phyloP scores from a whole-genome alignment of 2,113 vertebrate species.

The Mormoops blainvillei region DNA sequence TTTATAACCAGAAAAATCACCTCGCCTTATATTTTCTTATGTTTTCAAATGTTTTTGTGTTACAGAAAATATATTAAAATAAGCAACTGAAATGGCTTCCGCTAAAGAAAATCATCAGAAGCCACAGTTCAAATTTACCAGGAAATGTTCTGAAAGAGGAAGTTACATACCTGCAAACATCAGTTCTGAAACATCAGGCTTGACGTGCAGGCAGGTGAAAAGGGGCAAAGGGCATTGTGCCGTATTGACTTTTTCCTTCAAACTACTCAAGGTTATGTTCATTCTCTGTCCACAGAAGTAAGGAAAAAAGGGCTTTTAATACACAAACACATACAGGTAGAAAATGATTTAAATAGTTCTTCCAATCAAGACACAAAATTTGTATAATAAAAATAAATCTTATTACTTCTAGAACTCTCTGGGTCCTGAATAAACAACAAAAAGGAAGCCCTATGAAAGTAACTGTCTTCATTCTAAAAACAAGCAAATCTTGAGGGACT shows the following conservation, averaged over 20 bases:
- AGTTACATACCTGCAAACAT: conserved; percentile 93
- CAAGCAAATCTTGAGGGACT: background rate
- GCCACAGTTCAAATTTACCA: background rate
- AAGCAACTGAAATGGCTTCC: background rate
- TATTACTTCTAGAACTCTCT: background rate
- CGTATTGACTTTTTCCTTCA: conserved; percentile 89
- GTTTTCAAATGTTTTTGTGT: background rate
- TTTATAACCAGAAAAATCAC: background rate
- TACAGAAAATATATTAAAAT: background rate
- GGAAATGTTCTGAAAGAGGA: background rate
- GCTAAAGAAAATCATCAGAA: background rate
- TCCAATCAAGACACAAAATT: background rate
- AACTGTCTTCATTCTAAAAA: background rate
- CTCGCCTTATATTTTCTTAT: background rate
- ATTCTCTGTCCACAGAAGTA: conserved; percentile 86
- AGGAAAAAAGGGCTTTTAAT: background rate
- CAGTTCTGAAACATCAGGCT: conserved; percentile 97
- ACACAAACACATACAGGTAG: background rate
- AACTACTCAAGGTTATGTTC: conserved; percentile 88
- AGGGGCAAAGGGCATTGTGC: conserved; percentile 92
- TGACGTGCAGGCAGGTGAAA: conserved; percentile 97
- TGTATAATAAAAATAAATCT: conserved; percentile 1
- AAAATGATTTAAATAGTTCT: background rate
- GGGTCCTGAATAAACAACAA: background rate
- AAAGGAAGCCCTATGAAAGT: background rate